Evolutionary conservation across 2,113 vertebrate species (phyloP).

Genomic region (Oceanites oceanicus): DNA sequence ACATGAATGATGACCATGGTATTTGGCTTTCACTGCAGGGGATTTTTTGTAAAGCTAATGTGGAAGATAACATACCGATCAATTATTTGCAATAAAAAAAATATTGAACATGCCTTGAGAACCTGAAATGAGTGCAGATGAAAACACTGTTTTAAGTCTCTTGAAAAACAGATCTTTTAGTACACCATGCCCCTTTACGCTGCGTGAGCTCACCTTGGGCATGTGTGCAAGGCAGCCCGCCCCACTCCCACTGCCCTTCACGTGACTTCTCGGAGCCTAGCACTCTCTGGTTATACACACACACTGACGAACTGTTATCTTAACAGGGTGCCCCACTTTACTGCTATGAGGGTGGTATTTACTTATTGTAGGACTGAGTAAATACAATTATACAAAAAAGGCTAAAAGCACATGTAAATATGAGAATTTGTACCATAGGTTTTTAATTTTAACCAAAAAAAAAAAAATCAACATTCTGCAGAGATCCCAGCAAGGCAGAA

Average conservation of each 20-base stretch:
- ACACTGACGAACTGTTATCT: fast-evolving
- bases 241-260: not conserved
- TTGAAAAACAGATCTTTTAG: not conserved
- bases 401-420: not conserved
- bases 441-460: not conserved
- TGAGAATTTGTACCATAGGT: not conserved
- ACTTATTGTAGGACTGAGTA: not conserved
- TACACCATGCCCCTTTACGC: not conserved
- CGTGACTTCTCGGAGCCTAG: fast-evolving
- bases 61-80: not conserved
- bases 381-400: not conserved
- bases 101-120: not conserved
- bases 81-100: not conserved
- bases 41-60: not conserved
- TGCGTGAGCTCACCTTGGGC: not conserved
- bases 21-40: not conserved
- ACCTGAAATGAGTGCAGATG: not conserved
- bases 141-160: not conserved
- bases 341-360: not conserved
- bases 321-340: not conserved
- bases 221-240: not conserved
- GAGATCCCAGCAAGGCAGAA: not conserved
- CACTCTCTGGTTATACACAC: not conserved
- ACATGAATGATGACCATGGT: not conserved
- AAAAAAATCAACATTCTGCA: not conserved